A percentile compares a stretch with the other conserved stretches of the same genome.
These are phyloP conservation scores for Gadopsis bispinosus DNA, from an alignment of 2,797 vertebrate species.

Conservation along the genomic window DNA sequence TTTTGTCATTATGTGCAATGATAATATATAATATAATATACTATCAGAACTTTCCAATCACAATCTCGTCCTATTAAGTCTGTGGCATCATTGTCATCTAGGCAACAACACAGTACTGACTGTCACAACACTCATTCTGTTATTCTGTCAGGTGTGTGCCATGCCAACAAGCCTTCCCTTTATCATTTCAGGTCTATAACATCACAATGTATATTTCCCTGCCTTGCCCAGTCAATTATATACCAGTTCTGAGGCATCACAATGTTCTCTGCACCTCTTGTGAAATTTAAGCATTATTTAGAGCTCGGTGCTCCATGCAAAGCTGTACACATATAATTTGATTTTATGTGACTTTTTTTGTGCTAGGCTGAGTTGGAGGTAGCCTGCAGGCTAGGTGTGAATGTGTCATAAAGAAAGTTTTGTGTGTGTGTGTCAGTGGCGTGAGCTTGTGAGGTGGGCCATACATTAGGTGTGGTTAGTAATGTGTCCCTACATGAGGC, in stretches of 20 bases:
- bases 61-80: neutral
- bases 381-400: slow-evolving; percentile 46
- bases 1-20: neutral
- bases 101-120: neutral
- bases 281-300: slow-evolving; percentile 25
- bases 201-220: neutral
- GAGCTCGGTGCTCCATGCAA: slow-evolving; percentile 15
- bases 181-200: slow-evolving; percentile 5
- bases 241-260: neutral
- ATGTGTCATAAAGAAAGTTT: slow-evolving; percentile 45
- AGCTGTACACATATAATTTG: slow-evolving; percentile 33
- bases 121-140: neutral
- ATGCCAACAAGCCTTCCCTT: neutral
- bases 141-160: slow-evolving; percentile 6
- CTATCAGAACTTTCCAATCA: neutral
- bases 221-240: neutral
- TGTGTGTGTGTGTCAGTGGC: slow-evolving; percentile 12
- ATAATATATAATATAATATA: neutral
- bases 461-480: slow-evolving; percentile 32
- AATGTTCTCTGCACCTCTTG: slow-evolving; percentile 13
- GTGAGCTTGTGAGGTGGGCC: slow-evolving; percentile 19
- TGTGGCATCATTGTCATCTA: neutral
- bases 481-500: slow-evolving; percentile 26
- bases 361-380: slow-evolving; percentile 28
- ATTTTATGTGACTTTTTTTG: slow-evolving; percentile 43